Evolutionary conservation across 2,888 invertebrate genomes (phyloP).

Genomic region (Ormyrus labotus): DNA sequence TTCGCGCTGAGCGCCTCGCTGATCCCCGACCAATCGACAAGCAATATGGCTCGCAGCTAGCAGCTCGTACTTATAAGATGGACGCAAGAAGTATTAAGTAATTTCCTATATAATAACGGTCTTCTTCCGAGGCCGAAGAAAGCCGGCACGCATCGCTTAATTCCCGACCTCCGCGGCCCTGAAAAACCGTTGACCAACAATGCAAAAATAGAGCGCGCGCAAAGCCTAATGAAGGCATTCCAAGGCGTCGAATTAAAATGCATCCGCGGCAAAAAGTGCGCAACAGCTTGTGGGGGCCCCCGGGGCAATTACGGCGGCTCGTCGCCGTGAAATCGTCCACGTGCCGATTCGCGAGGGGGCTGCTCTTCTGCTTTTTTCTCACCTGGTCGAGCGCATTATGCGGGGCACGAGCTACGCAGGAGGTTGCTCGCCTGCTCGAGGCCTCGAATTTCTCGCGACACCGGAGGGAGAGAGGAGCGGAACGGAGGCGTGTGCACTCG

Average conservation of each 20-base stretch:
- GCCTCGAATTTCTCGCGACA: constrained; percentile 55
- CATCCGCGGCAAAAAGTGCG: not conserved
- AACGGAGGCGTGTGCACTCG: constrained; percentile 59
- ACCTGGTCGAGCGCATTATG: constrained; percentile 59
- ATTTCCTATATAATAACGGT: constrained; percentile 28
- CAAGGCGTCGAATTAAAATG: constrained; percentile 36
- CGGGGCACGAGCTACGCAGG: constrained; percentile 53
- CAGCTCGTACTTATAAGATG: too few species aligned
- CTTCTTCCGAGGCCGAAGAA: not conserved
- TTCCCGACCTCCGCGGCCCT: too few species aligned
- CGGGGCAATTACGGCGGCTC: constrained; percentile 42
- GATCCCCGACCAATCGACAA: too few species aligned
- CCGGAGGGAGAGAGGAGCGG: constrained; percentile 62
- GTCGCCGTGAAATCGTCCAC: constrained; percentile 58
- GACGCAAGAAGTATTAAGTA: constrained; percentile 12
- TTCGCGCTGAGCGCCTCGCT: too few species aligned
- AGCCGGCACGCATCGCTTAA: not conserved
- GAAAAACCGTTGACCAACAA: constrained; percentile 34
- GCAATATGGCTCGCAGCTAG: too few species aligned
- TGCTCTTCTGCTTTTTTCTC: constrained; percentile 51
- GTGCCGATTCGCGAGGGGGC: constrained; percentile 57
- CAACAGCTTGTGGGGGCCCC: not conserved
- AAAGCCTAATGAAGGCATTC: constrained; percentile 17
- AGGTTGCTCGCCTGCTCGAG: constrained; percentile 54
- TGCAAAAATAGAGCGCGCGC: not conserved